These are phyloP conservation scores for crab-eating macaque (Macaca fascicularis) DNA, from an alignment of 2,113 vertebrate species.

Conservation along the genomic window DNA sequence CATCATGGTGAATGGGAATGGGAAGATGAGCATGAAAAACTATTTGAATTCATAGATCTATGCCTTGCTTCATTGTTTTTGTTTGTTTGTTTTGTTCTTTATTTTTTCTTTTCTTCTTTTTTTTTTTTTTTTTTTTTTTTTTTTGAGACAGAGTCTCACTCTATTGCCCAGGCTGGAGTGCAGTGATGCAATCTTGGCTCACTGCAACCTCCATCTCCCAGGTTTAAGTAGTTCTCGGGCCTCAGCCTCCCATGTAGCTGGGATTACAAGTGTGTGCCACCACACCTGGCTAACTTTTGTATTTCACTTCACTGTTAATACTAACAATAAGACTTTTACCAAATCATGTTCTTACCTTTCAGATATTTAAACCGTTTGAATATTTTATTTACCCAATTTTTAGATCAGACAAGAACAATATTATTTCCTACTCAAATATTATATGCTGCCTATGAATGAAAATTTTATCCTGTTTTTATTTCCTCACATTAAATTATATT, in stretches of 20 bases:
- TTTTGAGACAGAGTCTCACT: too few relatives aligned
- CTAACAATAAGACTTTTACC: background rate
- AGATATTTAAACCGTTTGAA: background rate
- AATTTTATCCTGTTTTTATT: background rate
- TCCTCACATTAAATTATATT: slow-evolving; percentile 28
- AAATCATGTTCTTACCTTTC: background rate
- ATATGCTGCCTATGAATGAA: background rate
- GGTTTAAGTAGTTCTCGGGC: too few relatives aligned
- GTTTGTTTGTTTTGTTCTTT: too few relatives aligned
- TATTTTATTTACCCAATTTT: slow-evolving; percentile 15
- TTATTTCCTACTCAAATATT: background rate
- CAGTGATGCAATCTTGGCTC: too few relatives aligned
- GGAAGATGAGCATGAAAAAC: background rate
- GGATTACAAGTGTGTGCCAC: too few relatives aligned
- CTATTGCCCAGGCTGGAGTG: too few relatives aligned
- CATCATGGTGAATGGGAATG: background rate
- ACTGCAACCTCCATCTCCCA: too few relatives aligned
- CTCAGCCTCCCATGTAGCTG: too few relatives aligned
- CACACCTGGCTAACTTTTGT: too few relatives aligned
- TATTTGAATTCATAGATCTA: background rate
- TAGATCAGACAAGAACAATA: background rate
- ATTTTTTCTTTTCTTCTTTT: too few relatives aligned
- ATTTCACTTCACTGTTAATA: too few relatives aligned
- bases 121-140: too few relatives aligned
- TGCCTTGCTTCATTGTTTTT: background rate